phyloP scores from a whole-genome alignment of 2,888 invertebrate genomes.

The Drosophila stalkeri region DNA sequence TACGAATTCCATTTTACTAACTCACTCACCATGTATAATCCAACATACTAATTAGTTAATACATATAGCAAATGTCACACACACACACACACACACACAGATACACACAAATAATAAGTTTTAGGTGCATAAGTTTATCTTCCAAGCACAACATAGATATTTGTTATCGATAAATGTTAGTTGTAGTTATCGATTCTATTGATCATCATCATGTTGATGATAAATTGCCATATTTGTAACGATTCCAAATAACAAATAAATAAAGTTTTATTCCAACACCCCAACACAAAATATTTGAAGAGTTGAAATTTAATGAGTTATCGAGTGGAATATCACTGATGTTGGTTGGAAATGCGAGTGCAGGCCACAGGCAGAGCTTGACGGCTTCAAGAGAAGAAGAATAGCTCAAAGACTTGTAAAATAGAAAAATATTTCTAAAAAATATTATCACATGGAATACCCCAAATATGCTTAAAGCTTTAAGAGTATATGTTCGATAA shows the following conservation, averaged over 20 bases:
- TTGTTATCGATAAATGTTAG: slow-evolving; percentile 51
- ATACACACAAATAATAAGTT: slow-evolving; percentile 39
- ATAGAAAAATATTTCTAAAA: no score
- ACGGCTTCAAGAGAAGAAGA: no score
- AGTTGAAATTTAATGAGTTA: background rate
- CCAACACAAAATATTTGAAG: slow-evolving; percentile 24
- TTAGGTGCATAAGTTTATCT: slow-evolving; percentile 65
- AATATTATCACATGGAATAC: background rate
- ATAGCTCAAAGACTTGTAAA: no score
- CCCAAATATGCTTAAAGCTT: background rate
- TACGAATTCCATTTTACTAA: slow-evolving; percentile 50
- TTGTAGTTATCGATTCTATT: slow-evolving; percentile 64
- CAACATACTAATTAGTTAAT: slow-evolving; percentile 33
- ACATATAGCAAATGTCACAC: slow-evolving; percentile 20
- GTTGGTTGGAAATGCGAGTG: no score
- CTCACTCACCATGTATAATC: slow-evolving; percentile 61
- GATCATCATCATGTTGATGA: slow-evolving; percentile 48
- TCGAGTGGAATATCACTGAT: background rate
- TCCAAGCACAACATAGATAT: slow-evolving; percentile 22
- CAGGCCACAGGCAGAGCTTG: no score
- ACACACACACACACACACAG: slow-evolving; percentile 21
- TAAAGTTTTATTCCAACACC: slow-evolving; percentile 76
- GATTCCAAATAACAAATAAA: slow-evolving; percentile 60
- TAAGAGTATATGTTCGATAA: background rate
- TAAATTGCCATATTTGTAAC: slow-evolving; percentile 74